Evolutionary conservation across 2,797 vertebrate genomes (phyloP).

Genomic region (Diplodus sargus): DNA sequence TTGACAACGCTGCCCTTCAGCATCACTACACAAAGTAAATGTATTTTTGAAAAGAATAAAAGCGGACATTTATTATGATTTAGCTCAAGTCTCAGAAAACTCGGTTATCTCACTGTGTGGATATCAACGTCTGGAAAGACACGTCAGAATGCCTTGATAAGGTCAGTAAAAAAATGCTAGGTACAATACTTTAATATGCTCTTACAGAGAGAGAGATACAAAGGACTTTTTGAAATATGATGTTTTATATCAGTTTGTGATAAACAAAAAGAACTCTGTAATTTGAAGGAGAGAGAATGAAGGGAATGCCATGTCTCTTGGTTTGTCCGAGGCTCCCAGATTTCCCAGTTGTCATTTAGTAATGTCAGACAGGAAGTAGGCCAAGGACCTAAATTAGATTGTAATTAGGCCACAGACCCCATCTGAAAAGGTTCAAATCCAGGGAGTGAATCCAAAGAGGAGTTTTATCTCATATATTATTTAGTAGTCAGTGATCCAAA

Average conservation of each 20-base stretch:
- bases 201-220: background rate
- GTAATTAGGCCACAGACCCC: constrained; percentile 40
- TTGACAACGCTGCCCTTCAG: background rate
- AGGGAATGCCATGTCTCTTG: background rate
- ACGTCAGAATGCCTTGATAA: background rate
- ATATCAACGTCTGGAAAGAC: background rate
- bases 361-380: constrained; percentile 41
- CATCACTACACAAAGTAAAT: background rate
- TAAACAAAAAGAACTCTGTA: background rate
- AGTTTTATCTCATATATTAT: constrained; percentile 3
- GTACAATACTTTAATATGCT: background rate
- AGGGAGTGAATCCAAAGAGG: constrained; percentile 7
- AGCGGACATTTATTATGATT: constrained; percentile 10
- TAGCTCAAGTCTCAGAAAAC: background rate
- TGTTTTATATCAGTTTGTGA: background rate
- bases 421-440: constrained; percentile 34
- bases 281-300: background rate
- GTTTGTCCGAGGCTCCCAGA: background rate
- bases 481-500: background rate
- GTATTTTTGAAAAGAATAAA: background rate
- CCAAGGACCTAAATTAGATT: constrained; percentile 42
- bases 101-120: background rate
- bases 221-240: background rate
- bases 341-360: background rate
- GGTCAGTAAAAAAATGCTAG: background rate